These are phyloP conservation scores for Pseudopipra pipra DNA, from an alignment of 2,113 vertebrate genomes.

Conservation along the genomic window DNA sequence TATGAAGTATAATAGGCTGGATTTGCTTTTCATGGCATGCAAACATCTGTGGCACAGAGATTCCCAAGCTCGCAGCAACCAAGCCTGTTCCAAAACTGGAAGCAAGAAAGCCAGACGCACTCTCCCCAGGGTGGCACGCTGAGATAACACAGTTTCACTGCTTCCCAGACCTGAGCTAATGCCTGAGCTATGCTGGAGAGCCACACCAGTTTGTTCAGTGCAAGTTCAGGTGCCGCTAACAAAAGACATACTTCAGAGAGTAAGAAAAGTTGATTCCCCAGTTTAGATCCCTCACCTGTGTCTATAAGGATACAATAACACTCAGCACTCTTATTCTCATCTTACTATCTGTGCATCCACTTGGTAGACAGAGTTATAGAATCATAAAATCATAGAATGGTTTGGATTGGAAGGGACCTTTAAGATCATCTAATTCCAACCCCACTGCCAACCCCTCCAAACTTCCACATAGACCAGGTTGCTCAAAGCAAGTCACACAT, in stretches of 20 bases:
- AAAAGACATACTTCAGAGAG: background rate
- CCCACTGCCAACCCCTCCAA: background rate
- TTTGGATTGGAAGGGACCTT: background rate
- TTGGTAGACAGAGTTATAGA: background rate
- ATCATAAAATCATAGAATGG: background rate
- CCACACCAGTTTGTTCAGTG: background rate
- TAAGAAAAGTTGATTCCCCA: background rate
- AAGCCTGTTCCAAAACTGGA: constrained; percentile 7
- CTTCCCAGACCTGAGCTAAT: constrained; percentile 56
- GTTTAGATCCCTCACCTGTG: background rate
- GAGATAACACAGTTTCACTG: constrained; percentile 26
- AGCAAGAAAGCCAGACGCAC: constrained; percentile 13
- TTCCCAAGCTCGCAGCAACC: background rate
- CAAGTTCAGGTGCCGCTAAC: constrained; percentile 1
- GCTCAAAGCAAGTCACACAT: background rate
- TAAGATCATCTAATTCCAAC: background rate
- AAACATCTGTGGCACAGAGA: constrained; percentile 63
- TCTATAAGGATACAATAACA: background rate
- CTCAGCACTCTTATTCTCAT: background rate
- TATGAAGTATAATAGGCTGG: background rate
- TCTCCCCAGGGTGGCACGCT: constrained; percentile 50
- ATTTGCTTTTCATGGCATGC: constrained; percentile 6
- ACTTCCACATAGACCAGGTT: background rate
- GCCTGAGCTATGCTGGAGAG: constrained; percentile 23
- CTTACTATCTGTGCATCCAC: background rate